Conservation (phyloP, 2,888 invertebrate genomes). For the Abrostola triplasia region DNA sequence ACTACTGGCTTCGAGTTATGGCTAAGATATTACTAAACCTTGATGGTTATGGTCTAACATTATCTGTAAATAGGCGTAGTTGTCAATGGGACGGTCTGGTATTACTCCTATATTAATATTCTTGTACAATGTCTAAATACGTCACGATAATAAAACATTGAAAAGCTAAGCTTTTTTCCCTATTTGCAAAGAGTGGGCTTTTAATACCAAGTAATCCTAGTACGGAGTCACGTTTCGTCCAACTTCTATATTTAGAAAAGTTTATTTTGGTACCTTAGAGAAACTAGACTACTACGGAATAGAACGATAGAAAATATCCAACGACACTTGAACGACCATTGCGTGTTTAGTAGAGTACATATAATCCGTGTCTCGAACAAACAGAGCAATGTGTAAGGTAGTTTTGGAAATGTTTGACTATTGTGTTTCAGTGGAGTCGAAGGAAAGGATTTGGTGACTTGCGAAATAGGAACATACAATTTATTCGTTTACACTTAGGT, state of each 20-base stretch:
- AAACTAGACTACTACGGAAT: conserved; percentile 8
- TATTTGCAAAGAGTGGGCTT: conserved; percentile 7
- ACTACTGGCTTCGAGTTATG: no score
- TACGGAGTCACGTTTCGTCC: conserved; percentile 28
- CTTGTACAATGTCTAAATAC: not conserved
- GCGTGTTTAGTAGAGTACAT: not conserved
- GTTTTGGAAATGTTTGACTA: not conserved
- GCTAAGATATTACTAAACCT: no score
- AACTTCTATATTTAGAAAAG: conserved; percentile 40
- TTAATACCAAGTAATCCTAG: conserved; percentile 25
- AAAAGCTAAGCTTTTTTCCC: not conserved
- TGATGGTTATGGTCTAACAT: not conserved
- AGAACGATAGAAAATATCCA: not conserved
- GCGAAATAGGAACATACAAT: conserved; percentile 57
- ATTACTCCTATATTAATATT: not conserved
- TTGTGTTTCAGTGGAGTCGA: conserved; percentile 8
- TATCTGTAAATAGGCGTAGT: not conserved
- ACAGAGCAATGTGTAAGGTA: conserved; percentile 11
- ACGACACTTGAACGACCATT: not conserved
- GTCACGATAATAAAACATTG: not conserved
- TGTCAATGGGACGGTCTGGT: not conserved
- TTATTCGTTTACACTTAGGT: conserved; percentile 55
- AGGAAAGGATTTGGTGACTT: conserved; percentile 51
- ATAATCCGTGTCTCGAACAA: not conserved
- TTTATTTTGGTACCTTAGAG: conserved; percentile 38